Base-by-base conservation (phyloP, 2,888 invertebrate species). In the Macaria notata region DNA sequence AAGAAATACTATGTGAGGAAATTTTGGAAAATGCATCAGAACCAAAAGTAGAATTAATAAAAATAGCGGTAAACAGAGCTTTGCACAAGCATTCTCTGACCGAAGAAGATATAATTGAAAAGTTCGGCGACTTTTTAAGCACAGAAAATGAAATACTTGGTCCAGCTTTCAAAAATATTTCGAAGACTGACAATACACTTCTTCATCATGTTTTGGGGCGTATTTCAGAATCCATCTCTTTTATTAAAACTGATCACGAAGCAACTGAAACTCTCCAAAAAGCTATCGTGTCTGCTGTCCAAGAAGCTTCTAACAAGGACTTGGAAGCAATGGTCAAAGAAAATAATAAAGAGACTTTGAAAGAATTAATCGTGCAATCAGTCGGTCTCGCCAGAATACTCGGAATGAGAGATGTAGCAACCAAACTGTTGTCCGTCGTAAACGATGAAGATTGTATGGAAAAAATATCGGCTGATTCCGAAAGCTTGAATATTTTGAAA, bases 341-440 rank as follows among this genome's bases (percentile, higher is more conserved):
- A 45, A 86, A 92, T 39, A 83, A 92, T 50, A 82, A 87, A 30
- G 83, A 88, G 59, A 84, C 85, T 55, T 64, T 92, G 3, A 88
- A 85, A 67, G 81, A 88, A 69, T 69, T 92, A 62, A 83, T 95
- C 7, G 80, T 92, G 4, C 95, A 95, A 78, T 94, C 95, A 0
- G 88, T 94, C 0, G 94, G 94, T 30, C 88, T 96, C 19, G 95
- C 95, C 0, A 93, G 92, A 81, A 94, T 95, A 46, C 83, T 96
- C 29, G 95, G 95, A 3, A 90, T 95, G 88, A 92, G 92, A 63
- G 93, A 93, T 9, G 93, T 94, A 0, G 94, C 94, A 0, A 88
- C 88, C 51, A 92, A 92, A 49, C 83, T 94, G 31, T 71, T 93
- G 49, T 83, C 89, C 19, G 76, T 93, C 29, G 73, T 93, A 19